Base-by-base conservation (phyloP, 2,113 vertebrate genomes). In the Ammodytes dubius region DNA sequence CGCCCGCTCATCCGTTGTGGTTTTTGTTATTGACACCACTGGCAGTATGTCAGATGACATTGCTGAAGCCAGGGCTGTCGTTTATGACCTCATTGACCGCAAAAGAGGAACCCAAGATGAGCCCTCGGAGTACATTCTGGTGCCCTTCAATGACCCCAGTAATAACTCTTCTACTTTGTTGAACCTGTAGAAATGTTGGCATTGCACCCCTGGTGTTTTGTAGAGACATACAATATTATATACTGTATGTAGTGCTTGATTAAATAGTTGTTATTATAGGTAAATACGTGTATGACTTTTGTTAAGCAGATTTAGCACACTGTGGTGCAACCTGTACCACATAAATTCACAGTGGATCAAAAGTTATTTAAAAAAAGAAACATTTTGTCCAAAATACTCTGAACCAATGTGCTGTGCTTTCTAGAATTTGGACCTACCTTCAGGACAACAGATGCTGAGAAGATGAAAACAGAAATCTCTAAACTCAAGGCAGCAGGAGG, bases 11-110 rank as follows among this genome's bases (percentile, higher is more conserved):
- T 87, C 94, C 6, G 93, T 95, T 0, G 66, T 96, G 27, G 92
- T 88, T 69, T 95, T 96, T 68, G 95, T 96, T 3, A 95, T 95
- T 40, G 95, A 96, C 84, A 95, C 94, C 14, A 95, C 94, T 1
- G 92, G 90, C 60, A 95, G 95, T 37, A 96, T 95, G 94, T 4
- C 35, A 4, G 83, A 94, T n/a, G 93, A 95, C 54, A 95, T 96
- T 0, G 52, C 40, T 0, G 91, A 87, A 53, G 94, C 93, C 45
- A 91, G 83, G 53, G 46, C 37, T 0, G 64, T 90, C 1, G 77
- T 87, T 43, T 59, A 83, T 11, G 6, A 89, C 17, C 92, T 96
- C 61, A 95, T 95, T 69, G 92, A 95, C 83, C 71, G 45, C 71
- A 93, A 93, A 45, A 92, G 79, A 70, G 94, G 94, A 85, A 95